Evolutionary conservation across 2,113 vertebrate species (phyloP).

Genomic region (Catharus bicknelli): DNA sequence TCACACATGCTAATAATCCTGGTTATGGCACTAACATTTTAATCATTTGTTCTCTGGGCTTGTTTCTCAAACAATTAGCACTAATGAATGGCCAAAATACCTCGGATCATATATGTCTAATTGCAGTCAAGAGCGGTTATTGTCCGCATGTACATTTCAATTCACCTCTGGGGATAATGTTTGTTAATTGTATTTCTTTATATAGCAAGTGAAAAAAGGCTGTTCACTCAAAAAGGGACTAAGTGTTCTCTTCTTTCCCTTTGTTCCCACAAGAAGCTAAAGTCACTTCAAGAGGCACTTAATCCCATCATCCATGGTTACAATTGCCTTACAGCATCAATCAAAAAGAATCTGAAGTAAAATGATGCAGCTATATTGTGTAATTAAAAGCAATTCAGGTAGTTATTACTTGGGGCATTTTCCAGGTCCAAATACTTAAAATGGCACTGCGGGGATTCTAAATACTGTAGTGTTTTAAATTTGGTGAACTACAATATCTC

Average conservation of each 20-base stretch:
- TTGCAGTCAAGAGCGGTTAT: conserved; percentile 82
- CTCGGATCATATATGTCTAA: conserved; percentile 88
- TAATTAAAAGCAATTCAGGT: conserved; percentile 94
- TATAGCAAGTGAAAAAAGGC: conserved; percentile 72
- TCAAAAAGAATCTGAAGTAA: conserved; percentile 89
- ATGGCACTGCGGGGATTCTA: conserved; percentile 78
- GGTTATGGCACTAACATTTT: conserved; percentile 79
- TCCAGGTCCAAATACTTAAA: conserved; percentile 80
- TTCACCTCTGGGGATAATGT: conserved; percentile 85
- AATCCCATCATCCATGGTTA: conserved; percentile 96
- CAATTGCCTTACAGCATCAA: conserved; percentile 91
- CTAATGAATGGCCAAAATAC: conserved; percentile 85
- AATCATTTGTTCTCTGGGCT: conserved; percentile 83
- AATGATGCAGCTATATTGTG: conserved; percentile 87
- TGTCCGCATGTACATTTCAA: conserved; percentile 79
- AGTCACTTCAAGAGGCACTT: conserved; percentile 97
- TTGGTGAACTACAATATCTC: conserved; percentile 79
- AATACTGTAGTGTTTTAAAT: conserved; percentile 83
- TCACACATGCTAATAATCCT: conserved; percentile 81
- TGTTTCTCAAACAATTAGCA: conserved; percentile 87
- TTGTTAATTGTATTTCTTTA: conserved; percentile 89
- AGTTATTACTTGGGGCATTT: conserved; percentile 87
- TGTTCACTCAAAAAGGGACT: conserved; percentile 78
- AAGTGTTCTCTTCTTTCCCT: conserved; percentile 85
- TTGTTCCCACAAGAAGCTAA: conserved; percentile 91